Evolutionary conservation across 1,140 invertebrate genomes (phyloP).

Genomic region (Oncopeltus fasciatus): DNA sequence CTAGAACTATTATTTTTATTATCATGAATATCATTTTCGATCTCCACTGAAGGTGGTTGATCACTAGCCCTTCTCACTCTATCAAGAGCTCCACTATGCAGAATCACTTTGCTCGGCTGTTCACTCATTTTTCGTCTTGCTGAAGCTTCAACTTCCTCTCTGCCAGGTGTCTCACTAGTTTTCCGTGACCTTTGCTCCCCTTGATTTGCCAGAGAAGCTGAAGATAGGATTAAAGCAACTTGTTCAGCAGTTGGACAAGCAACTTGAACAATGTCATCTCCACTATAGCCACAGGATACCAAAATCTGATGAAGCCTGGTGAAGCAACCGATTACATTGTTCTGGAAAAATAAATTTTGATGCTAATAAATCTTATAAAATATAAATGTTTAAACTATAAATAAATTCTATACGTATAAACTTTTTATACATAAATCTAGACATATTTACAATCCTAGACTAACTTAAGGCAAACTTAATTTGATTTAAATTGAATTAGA

Average conservation of each 20-base stretch:
- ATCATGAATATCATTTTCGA: too few relatives aligned
- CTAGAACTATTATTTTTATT: too few relatives aligned
- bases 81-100: too few relatives aligned
- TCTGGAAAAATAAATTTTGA: conserved; percentile 43
- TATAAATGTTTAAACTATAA: neutral
- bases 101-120: too few relatives aligned
- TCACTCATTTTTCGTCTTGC: too few relatives aligned
- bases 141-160: neutral
- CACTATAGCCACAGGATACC: conserved; percentile 50
- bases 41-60: too few relatives aligned
- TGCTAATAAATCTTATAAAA: too few relatives aligned
- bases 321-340: conserved; percentile 74
- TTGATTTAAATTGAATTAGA: too few relatives aligned
- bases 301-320: conserved; percentile 67
- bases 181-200: neutral
- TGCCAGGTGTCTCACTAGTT: neutral
- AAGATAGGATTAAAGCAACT: conserved; percentile 74
- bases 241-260: conserved; percentile 82
- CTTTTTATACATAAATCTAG: neutral
- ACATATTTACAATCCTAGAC: neutral
- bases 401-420: neutral
- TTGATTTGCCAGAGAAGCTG: conserved; percentile 38
- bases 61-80: too few relatives aligned
- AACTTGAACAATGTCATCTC: conserved; percentile 68
- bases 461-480: too few relatives aligned